Base-by-base conservation (phyloP, 2,888 invertebrate genomes). In the Brachypalpus laphriformis region DNA sequence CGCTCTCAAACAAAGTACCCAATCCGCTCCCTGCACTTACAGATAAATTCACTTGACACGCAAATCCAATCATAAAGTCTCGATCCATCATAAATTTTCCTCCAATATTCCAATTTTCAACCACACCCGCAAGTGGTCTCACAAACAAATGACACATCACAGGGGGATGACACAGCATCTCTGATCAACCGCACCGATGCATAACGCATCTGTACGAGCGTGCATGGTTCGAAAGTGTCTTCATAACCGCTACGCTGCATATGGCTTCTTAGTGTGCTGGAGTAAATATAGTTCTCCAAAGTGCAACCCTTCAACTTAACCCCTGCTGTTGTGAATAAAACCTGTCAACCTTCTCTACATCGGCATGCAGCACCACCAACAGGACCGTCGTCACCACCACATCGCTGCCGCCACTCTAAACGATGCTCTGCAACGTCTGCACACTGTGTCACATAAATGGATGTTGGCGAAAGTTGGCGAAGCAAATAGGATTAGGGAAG, bases 401-500 rank as follows among this genome's bases (percentile, higher is more conserved):
- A 11, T n/a, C 18, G 4, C 9, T 40, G 11, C 47, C 51, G 42
- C 42, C 34, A 34, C 3, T 61, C 37, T 65, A 51, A 66, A 71
- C n/a, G 61, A 72, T 47, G 59, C 56, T 42, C 9, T 66, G 85
- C 80, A 71, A 76, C 54, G 76, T 85, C 81, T 85, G 85, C 85
- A 85, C 66, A 81, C 71, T 81, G 70, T 85, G 85, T 65, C 80
- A 65, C 80, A 80, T 80, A 85, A 85, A 81, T 76, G 81, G 75
- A 75, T 80, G 75, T 75, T 81, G 81, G 85, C 40, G 31, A 78
- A 82, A 82, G 66, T 82, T 51, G 28, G 18, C 9, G 51, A 51
- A 54, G 51, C 61, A 74, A 75, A 81, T 40, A 45, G 59, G 71
- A 85, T 85, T 81, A 81, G 71, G 81, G 71, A 85, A 85, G 85